phyloP scores from a whole-genome alignment of 2,797 vertebrate genomes.

The Parauchenoglanis ngamensis region DNA sequence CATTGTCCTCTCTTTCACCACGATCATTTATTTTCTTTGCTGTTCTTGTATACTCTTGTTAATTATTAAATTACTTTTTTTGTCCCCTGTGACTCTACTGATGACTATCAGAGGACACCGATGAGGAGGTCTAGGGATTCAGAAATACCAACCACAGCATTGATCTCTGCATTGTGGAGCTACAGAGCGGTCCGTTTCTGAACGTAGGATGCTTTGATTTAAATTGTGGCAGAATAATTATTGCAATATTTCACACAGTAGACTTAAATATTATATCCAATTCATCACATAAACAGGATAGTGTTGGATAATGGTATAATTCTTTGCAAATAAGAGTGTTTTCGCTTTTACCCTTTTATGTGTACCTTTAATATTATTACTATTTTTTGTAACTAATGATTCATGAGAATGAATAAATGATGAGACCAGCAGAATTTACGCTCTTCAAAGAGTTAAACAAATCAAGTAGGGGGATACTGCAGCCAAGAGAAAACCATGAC shows the following conservation, averaged over 20 bases:
- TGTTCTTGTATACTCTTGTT: conserved; percentile 82
- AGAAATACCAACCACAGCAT: conserved; percentile 48
- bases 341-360: neutral
- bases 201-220: neutral
- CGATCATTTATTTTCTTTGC: conserved; percentile 84
- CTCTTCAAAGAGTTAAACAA: neutral
- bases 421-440: neutral
- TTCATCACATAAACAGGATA: neutral
- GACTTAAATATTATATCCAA: neutral
- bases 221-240: neutral
- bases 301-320: neutral
- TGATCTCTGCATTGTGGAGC: conserved; percentile 36
- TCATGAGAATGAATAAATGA: neutral
- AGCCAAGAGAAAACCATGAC: neutral
- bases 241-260: neutral
- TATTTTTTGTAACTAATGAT: neutral
- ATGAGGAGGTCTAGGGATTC: conserved; percentile 35
- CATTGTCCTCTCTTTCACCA: conserved; percentile 77
- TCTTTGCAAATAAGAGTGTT: neutral
- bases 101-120: conserved; percentile 66
- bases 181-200: neutral
- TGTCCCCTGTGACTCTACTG: conserved; percentile 69
- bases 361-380: neutral
- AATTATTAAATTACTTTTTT: conserved; percentile 80
- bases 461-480: neutral